phyloP scores from a whole-genome alignment of 1,140 invertebrate genomes.

The Lanistes nyassanus region DNA sequence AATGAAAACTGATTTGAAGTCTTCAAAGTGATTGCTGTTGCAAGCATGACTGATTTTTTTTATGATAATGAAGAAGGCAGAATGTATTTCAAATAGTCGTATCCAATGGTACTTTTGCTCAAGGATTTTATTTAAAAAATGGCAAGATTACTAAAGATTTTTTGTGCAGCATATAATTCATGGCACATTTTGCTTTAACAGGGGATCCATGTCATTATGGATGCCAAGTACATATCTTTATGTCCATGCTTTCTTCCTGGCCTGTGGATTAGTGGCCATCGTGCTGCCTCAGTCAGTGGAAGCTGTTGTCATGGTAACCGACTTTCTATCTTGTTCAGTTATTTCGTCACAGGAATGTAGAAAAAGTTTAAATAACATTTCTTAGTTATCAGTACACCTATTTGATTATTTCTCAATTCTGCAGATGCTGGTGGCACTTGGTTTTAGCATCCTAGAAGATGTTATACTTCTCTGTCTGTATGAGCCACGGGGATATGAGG shows the following conservation, averaged over 20 bases:
- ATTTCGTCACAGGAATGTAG: neutral
- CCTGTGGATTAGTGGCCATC: conserved; percentile 11
- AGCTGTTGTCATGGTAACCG: conserved; percentile 9
- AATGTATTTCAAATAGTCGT: no score
- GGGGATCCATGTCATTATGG: neutral
- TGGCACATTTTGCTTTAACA: neutral
- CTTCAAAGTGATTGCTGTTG: no score
- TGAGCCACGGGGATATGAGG: conserved; percentile 3
- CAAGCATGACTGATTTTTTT: no score
- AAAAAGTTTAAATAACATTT: no score
- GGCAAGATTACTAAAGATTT: no score
- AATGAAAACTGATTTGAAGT: no score
- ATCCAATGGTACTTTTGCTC: no score
- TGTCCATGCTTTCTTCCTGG: neutral
- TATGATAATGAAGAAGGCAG: no score
- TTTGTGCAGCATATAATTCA: no score
- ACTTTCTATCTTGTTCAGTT: neutral
- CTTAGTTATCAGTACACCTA: neutral
- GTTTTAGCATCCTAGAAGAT: conserved; percentile 18
- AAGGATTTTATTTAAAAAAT: no score
- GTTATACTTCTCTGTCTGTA: conserved; percentile 11
- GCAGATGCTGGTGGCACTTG: conserved; percentile 16
- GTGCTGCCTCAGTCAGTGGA: neutral
- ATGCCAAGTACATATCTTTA: neutral
- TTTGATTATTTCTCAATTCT: neutral